Base-by-base conservation (phyloP, 2,797 vertebrate genomes). In the Borostomias antarcticus region DNA sequence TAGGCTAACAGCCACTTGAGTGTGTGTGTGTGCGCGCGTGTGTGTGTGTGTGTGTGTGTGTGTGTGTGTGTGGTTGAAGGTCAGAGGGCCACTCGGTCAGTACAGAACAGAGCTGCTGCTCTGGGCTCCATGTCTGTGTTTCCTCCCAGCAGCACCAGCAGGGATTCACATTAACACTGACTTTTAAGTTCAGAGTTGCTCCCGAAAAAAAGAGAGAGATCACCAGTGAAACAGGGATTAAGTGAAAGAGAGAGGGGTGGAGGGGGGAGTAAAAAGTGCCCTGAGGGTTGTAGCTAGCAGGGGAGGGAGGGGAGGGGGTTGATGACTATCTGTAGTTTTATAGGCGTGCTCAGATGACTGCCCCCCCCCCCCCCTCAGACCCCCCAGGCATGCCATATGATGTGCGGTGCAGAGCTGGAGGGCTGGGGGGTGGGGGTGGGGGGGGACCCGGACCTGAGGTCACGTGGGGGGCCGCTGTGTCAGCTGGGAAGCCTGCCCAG, bases 271-370 rank as follows among this genome's bases (percentile, higher is more conserved):
- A 37, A 58, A 56, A 32, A 23, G 10, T 37, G 11, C 56, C 56
- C 56, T 35, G 33, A 40, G 56, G 56, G 56, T 35, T 5, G 56
- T 26, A 45, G 26, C 35, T 1, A 37, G 5, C 4, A 9, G 9
- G 19, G 23, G 56, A n/a, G 29, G 32, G 56, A 23, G 56, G 11
- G 33, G 19, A 58, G 15, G 33, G 33, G 15, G 37, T 60, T 60
- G 58, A 60, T 28, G 56, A 17, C 19, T 58, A 58, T 58, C 21
- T 58, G 11, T 37, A 13, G 56, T 40, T 58, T 58, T 15, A 58
- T 58, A 35, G 56, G 19, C 10, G 4, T 58, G 32, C 32, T 58
- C 32, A 37, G 33, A 58, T 40, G 23, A 35, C 56, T 21, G 4
- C 56, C 19, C 56, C 1, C 11, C 11, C 29, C 28, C 32, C 45